A percentile compares a stretch with the other conserved stretches of the same genome.
phyloP scores from a whole-genome alignment of 2,113 vertebrate genomes.

The Pelvicachromis taeniatus region DNA sequence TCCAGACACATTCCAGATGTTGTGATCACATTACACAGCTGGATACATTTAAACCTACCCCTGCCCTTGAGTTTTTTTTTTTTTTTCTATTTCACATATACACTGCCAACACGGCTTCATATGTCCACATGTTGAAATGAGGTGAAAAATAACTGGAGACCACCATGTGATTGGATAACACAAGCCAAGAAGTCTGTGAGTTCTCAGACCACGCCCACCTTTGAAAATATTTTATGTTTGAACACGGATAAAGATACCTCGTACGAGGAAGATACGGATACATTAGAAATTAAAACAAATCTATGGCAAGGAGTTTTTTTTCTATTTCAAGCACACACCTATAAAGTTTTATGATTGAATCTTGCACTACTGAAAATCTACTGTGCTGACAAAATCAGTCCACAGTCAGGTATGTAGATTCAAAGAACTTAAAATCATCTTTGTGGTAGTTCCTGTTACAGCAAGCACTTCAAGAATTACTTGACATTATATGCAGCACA shows the following conservation, averaged over 20 bases:
- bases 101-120: background rate
- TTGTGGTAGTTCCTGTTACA: background rate
- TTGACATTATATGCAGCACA: background rate
- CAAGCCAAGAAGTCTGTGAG: background rate
- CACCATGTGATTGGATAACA: background rate
- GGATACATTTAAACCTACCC: slow-evolving; percentile 45
- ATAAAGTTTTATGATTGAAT: background rate
- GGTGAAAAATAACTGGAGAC: background rate
- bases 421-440: background rate
- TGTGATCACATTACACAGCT: slow-evolving; percentile 63
- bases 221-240: background rate
- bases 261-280: background rate
- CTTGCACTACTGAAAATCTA: background rate
- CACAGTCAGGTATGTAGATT: background rate
- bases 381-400: background rate
- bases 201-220: background rate
- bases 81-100: background rate
- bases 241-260: background rate
- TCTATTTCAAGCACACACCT: background rate
- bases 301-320: background rate
- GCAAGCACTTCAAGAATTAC: background rate
- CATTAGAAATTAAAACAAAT: background rate
- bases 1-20: slow-evolving; percentile 66
- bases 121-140: background rate
- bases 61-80: slow-evolving; percentile 24